Percentiles rank a stretch among this genome's conserved stretches.
These are phyloP conservation scores for Chamaetylas fuelleborni DNA, from an alignment of 2,113 vertebrate genomes.

Conservation along the genomic window DNA sequence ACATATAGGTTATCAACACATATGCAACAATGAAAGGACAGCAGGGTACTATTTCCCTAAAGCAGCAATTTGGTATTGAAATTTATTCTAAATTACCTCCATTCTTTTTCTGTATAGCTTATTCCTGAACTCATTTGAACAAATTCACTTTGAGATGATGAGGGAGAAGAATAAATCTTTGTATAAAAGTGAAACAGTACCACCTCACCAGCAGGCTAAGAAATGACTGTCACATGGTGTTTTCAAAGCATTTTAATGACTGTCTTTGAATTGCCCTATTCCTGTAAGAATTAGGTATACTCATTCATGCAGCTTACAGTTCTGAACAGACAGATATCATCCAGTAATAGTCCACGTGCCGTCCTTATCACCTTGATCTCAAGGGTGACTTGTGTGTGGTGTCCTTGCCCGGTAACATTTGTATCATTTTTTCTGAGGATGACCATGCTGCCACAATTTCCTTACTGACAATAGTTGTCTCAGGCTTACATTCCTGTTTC, in stretches of 20 bases:
- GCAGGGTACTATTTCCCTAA: not conserved
- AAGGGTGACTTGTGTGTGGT: not conserved
- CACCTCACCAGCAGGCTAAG: not conserved
- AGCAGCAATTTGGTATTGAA: not conserved
- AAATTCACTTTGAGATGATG: not conserved
- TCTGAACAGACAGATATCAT: not conserved
- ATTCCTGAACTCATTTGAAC: not conserved
- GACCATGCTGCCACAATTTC: not conserved
- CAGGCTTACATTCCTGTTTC: not conserved
- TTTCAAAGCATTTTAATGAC: not conserved
- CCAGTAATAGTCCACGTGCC: not conserved
- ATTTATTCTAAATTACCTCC: not conserved
- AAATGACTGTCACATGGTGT: not conserved
- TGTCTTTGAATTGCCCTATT: not conserved
- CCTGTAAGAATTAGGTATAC: not conserved
- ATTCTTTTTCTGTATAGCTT: not conserved
- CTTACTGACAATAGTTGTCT: not conserved
- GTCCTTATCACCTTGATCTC: not conserved
- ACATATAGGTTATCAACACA: not conserved
- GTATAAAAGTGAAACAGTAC: not conserved
- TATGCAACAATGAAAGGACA: not conserved
- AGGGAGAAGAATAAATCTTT: not conserved
- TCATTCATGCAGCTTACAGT: not conserved
- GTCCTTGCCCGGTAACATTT: not conserved
- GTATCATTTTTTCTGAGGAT: not conserved